phyloP scores from a whole-genome alignment of 1,140 invertebrate genomes.

The Oscheius sp. region DNA sequence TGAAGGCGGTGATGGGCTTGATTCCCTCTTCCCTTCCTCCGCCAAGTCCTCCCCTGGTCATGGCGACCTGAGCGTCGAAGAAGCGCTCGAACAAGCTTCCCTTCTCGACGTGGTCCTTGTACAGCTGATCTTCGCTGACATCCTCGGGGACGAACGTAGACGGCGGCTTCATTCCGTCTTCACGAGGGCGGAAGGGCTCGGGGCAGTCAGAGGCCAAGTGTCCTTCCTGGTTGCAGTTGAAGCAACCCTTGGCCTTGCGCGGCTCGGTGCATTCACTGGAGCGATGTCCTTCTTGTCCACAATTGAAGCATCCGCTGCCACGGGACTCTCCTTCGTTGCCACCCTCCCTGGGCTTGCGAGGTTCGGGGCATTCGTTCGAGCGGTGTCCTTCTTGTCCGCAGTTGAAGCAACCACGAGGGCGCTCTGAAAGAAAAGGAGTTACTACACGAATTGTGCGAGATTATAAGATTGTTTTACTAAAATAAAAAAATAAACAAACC shows the following conservation, averaged over 20 bases:
- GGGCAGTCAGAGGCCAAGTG: constrained; percentile 21
- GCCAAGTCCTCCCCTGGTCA: no score
- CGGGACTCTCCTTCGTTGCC: neutral
- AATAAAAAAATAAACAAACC: neutral
- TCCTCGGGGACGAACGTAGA: constrained; percentile 72
- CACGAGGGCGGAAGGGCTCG: constrained; percentile 11
- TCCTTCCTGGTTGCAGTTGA: constrained; percentile 29
- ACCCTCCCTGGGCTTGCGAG: constrained; percentile 26
- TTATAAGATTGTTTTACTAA: no score
- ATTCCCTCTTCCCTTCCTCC: neutral
- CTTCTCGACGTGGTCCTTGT: constrained; percentile 71
- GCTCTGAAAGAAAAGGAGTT: no score
- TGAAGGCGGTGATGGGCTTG: neutral
- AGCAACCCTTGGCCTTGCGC: constrained; percentile 21
- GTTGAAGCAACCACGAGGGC: constrained; percentile 31
- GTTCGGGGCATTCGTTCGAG: constrained; percentile 20
- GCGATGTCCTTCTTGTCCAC: constrained; percentile 27
- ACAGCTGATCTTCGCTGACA: constrained; percentile 68
- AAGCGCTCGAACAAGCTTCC: constrained; percentile 68
- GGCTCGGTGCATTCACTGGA: constrained; percentile 27
- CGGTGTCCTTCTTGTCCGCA: constrained; percentile 32
- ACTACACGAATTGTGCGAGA: no score
- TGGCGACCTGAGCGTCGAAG: constrained; percentile 71
- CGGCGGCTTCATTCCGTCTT: constrained; percentile 11
- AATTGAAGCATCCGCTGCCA: constrained; percentile 26